Conservation (phyloP, 2,797 vertebrate genomes). For the Rhodeus uyekii region DNA sequence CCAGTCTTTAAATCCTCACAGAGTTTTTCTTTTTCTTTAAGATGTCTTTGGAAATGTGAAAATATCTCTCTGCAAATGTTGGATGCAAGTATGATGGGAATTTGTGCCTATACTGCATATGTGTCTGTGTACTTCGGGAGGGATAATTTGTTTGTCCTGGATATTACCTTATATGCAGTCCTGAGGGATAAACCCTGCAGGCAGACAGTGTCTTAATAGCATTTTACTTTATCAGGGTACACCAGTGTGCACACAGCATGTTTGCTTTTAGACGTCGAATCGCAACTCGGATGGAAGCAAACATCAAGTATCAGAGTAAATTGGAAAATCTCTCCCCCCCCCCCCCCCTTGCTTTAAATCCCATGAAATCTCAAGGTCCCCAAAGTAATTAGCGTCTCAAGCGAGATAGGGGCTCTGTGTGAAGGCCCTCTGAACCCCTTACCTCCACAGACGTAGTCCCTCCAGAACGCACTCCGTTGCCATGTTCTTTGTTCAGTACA, state of each 20-base stretch:
- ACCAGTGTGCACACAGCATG: conserved; percentile 73
- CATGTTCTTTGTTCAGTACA: not conserved
- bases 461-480: conserved; percentile 3
- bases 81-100: not conserved
- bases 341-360: conserved; percentile 73
- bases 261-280: conserved; percentile 72
- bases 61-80: not conserved
- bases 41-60: conserved; percentile 37
- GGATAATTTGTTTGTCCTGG: conserved; percentile 74
- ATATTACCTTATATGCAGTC: conserved; percentile 69
- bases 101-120: not conserved
- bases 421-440: conserved; percentile 70
- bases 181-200: conserved; percentile 57
- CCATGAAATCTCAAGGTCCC: conserved; percentile 84
- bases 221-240: conserved; percentile 79
- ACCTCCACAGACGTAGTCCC: conserved; percentile 69
- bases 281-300: conserved; percentile 74
- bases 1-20: conserved; percentile 62
- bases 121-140: conserved; percentile 43
- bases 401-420: conserved; percentile 72
- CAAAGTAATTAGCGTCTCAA: conserved; percentile 83
- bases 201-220: conserved; percentile 76
- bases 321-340: conserved; percentile 73
- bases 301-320: conserved; percentile 81
- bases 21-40: conserved; percentile 52